Conservation (phyloP, 2,888 invertebrate genomes). For the Hirtodrosophila histrioides region DNA sequence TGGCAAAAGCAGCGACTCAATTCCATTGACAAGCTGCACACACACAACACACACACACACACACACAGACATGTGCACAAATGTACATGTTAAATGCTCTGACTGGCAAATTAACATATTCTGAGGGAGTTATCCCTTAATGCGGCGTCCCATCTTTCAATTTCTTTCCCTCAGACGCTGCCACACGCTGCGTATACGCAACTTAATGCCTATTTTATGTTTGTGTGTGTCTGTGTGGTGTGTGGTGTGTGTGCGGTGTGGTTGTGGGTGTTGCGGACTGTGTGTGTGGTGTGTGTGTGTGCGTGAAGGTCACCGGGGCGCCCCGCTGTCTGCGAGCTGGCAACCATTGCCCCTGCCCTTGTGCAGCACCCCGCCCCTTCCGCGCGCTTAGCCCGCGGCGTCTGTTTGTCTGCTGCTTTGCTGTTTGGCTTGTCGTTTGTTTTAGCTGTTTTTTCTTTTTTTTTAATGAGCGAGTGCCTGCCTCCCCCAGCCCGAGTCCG, state of each 20-base stretch:
- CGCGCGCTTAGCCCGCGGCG: slow-evolving; percentile 30
- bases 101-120: slow-evolving; percentile 71
- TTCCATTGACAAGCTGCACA: too few species aligned
- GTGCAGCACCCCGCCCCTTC: not conserved
- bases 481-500: not conserved
- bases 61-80: too few species aligned
- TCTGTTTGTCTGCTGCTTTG: slow-evolving; percentile 51
- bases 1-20: too few species aligned
- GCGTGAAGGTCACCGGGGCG: slow-evolving; percentile 54
- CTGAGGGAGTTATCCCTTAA: slow-evolving; percentile 67
- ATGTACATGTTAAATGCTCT: slow-evolving; percentile 36
- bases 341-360: slow-evolving; percentile 3
- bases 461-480: slow-evolving; percentile 53
- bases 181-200: slow-evolving; percentile 51
- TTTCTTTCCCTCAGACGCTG: slow-evolving; percentile 33
- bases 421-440: slow-evolving; percentile 14
- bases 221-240: slow-evolving; percentile 3
- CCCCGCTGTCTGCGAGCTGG: slow-evolving; percentile 47
- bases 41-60: too few species aligned
- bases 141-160: slow-evolving; percentile 48
- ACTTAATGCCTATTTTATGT: slow-evolving; percentile 23
- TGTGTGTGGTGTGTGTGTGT: slow-evolving; percentile 4
- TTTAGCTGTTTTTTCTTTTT: slow-evolving; percentile 24
- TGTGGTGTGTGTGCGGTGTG: too few species aligned
- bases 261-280: not conserved